These are phyloP conservation scores for Drosophila ananassae DNA, from an alignment of 1,140 invertebrate species.

Conservation along the genomic window DNA sequence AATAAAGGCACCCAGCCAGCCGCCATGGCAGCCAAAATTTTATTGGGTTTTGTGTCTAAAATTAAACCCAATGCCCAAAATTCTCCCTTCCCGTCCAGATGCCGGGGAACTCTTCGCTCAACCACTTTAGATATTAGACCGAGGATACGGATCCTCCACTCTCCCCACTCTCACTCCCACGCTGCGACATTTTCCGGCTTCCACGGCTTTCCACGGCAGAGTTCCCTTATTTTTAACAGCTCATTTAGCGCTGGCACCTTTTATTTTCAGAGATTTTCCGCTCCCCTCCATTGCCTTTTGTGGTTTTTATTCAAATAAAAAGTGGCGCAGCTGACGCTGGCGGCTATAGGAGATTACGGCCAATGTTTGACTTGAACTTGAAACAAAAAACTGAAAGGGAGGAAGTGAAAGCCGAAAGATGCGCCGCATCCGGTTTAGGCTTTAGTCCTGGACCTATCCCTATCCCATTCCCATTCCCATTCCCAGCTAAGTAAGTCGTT, in stretches of 20 bases:
- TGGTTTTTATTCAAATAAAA: slow-evolving; percentile 57
- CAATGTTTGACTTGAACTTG: slow-evolving; percentile 81
- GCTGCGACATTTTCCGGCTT: slow-evolving; percentile 68
- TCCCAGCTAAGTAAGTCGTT: slow-evolving; percentile 60
- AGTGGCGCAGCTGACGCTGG: slow-evolving; percentile 67
- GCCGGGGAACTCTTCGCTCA: slow-evolving; percentile 38
- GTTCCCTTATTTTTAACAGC: slow-evolving; percentile 55
- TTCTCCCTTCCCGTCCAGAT: slow-evolving; percentile 18
- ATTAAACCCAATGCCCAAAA: slow-evolving; percentile 67
- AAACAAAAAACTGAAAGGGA: slow-evolving; percentile 20
- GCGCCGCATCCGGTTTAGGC: slow-evolving; percentile 65
- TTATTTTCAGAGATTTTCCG: slow-evolving; percentile 30
- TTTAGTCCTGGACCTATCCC: slow-evolving; percentile 44
- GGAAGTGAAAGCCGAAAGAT: slow-evolving; percentile 47
- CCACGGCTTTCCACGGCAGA: slow-evolving; percentile 26
- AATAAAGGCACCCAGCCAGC: slow-evolving; percentile 58
- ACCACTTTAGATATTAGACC: slow-evolving; percentile 47
- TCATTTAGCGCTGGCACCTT: slow-evolving; percentile 74
- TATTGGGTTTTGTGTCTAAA: slow-evolving; percentile 65
- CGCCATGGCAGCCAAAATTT: slow-evolving; percentile 31
- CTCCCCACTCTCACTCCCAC: slow-evolving; percentile 6
- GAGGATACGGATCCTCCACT: slow-evolving; percentile 13
- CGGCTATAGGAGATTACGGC: slow-evolving; percentile 57
- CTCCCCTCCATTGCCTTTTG: slow-evolving; percentile 28
- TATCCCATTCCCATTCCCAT: slow-evolving; percentile 40